phyloP scores from a whole-genome alignment of 1,140 invertebrate genomes.

The Steinernema khuongi region DNA sequence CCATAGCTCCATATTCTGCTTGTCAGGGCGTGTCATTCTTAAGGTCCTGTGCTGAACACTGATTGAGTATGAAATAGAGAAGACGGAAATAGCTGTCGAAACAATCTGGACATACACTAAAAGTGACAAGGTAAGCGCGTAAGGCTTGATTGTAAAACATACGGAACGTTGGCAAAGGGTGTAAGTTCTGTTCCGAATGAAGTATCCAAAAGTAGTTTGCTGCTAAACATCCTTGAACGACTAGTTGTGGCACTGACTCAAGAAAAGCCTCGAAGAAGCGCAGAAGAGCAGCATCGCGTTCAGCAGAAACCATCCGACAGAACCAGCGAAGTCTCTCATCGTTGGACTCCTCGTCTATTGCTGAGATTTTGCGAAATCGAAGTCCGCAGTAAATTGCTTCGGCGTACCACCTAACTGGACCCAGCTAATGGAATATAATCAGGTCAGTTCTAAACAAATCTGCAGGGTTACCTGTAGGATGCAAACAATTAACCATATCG shows the following conservation, averaged over 20 bases:
- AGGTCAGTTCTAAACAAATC: neutral
- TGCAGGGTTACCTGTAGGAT: neutral
- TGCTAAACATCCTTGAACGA: conserved; percentile 27
- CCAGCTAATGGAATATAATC: neutral
- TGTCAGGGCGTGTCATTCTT: conserved; percentile 20
- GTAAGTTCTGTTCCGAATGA: neutral
- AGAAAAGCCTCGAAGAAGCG: conserved; percentile 30
- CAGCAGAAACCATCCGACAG: conserved; percentile 23
- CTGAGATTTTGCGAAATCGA: conserved; percentile 7
- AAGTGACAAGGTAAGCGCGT: neutral
- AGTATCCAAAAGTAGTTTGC: conserved; percentile 15
- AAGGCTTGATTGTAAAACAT: neutral
- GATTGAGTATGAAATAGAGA: conserved; percentile 28
- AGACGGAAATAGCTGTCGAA: conserved; percentile 20
- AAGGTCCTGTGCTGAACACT: conserved; percentile 30
- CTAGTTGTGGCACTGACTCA: conserved; percentile 27
- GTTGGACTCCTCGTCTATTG: neutral
- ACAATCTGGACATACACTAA: conserved; percentile 24
- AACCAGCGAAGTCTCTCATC: neutral
- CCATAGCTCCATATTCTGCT: conserved; percentile 25
- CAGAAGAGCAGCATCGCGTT: conserved; percentile 20
- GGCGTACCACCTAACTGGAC: conserved; percentile 22
- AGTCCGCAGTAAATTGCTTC: conserved; percentile 21
- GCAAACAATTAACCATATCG: conserved; percentile 5
- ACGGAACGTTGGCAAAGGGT: neutral